Evolutionary conservation across 2,113 vertebrate species (phyloP).

Genomic region (Mesoclemmys tuberculata): DNA sequence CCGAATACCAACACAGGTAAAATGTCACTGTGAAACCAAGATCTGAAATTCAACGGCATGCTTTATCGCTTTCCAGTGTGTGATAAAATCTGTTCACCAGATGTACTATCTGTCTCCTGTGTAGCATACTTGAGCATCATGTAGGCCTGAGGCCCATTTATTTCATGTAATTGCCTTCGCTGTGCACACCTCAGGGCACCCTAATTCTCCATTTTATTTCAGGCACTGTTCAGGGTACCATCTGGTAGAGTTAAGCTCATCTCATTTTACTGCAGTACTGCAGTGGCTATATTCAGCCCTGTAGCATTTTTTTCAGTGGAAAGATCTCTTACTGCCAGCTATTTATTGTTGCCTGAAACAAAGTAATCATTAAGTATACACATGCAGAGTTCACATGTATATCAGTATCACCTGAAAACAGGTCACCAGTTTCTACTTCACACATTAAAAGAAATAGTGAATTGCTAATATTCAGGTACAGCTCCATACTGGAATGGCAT

Average conservation of each 20-base stretch:
- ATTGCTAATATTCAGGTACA: slow-evolving; percentile 29
- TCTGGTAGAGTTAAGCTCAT: slow-evolving; percentile 92
- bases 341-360: slow-evolving; percentile 81
- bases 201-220: slow-evolving; percentile 98
- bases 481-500: not conserved
- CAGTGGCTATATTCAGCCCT: slow-evolving; percentile 73
- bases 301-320: slow-evolving; percentile 67
- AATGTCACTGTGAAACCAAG: slow-evolving; percentile 81
- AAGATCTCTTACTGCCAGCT: slow-evolving; percentile 75
- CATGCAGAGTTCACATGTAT: slow-evolving; percentile 65
- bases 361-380: slow-evolving; percentile 73
- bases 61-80: slow-evolving; percentile 86
- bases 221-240: slow-evolving; percentile 96
- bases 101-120: slow-evolving; percentile 89
- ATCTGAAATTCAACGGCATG: slow-evolving; percentile 76
- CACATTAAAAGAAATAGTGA: slow-evolving; percentile 15
- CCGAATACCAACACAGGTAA: slow-evolving; percentile 85
- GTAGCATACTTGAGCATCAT: slow-evolving; percentile 88
- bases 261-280: slow-evolving; percentile 78
- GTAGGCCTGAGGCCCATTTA: slow-evolving; percentile 95
- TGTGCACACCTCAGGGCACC: slow-evolving; percentile 95
- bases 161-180: slow-evolving; percentile 98
- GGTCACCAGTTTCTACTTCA: slow-evolving; percentile 58
- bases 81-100: slow-evolving; percentile 89
- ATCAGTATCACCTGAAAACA: slow-evolving; percentile 61